These are phyloP conservation scores for Mola mola DNA, from an alignment of 2,113 vertebrate species.

Conservation along the genomic window DNA sequence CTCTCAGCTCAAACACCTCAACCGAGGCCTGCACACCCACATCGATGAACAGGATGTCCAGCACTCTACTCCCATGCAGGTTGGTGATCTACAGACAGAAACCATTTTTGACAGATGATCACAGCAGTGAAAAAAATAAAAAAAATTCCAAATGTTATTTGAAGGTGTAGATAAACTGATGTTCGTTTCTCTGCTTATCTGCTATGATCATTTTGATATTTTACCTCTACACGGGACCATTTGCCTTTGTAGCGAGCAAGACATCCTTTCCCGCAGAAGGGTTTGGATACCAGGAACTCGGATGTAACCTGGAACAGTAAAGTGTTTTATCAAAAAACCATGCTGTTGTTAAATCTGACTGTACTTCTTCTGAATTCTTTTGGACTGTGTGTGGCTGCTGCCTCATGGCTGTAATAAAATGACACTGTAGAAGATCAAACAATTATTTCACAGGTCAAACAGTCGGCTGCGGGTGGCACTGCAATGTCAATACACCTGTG, in stretches of 20 bases:
- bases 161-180: too few species aligned
- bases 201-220: constrained; percentile 1
- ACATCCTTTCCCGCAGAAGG: constrained; percentile 96
- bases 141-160: background rate
- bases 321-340: background rate
- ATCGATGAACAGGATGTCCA: constrained; percentile 93
- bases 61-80: constrained; percentile 90
- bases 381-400: constrained; percentile 1
- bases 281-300: constrained; percentile 88
- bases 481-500: background rate
- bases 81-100: constrained; percentile 86
- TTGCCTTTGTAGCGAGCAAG: constrained; percentile 92
- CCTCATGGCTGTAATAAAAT: constrained; percentile 10
- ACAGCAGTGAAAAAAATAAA: background rate
- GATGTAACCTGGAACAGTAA: constrained; percentile 82
- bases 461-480: constrained; percentile 7
- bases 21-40: constrained; percentile 89
- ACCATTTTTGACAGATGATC: background rate
- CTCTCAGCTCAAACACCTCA: constrained; percentile 92
- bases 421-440: background rate
- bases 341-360: background rate
- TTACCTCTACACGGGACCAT: constrained; percentile 95
- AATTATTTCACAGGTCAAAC: constrained; percentile 8
- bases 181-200: too few species aligned
- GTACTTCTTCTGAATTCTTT: background rate